Conservation (phyloP, 2,888 invertebrate species). For the Cephus sareptanus region DNA sequence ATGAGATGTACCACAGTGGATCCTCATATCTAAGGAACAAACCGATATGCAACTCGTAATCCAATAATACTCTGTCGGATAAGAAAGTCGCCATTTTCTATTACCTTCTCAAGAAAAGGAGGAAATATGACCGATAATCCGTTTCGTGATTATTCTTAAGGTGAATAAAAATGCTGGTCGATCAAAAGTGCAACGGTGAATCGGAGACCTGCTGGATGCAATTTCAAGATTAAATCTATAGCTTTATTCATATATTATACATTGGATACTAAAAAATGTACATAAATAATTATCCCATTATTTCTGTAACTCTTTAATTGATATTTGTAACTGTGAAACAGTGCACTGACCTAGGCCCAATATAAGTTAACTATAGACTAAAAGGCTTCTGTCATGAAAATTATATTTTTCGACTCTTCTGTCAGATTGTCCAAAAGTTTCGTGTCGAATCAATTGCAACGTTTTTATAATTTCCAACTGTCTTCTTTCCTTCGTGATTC, state of each 20-base stretch:
- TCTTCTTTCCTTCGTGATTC: not conserved
- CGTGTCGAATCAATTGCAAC: not conserved
- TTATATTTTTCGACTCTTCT: not conserved
- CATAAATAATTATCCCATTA: not conserved
- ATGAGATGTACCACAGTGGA: not conserved
- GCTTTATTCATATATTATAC: not conserved
- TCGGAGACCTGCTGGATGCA: not conserved
- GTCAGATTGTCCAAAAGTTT: not conserved
- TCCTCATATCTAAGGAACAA: not conserved
- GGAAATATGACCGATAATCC: not conserved
- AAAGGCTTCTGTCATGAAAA: not conserved
- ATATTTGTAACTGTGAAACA: not conserved
- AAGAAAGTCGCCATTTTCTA: not conserved
- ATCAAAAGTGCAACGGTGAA: not conserved
- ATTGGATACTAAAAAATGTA: too few species aligned
- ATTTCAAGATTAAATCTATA: not conserved
- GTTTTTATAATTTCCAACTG: not conserved
- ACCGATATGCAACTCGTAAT: not conserved
- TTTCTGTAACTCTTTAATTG: not conserved
- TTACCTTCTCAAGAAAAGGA: not conserved
- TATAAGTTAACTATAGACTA: not conserved
- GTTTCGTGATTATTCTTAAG: not conserved
- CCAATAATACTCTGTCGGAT: not conserved
- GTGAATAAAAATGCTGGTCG: not conserved
- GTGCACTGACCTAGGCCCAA: not conserved